Evolutionary conservation across 2,888 invertebrate genomes (phyloP), one percentile per base, ranked within the genome.

Genomic region (Cheilosia pagana): DNA sequence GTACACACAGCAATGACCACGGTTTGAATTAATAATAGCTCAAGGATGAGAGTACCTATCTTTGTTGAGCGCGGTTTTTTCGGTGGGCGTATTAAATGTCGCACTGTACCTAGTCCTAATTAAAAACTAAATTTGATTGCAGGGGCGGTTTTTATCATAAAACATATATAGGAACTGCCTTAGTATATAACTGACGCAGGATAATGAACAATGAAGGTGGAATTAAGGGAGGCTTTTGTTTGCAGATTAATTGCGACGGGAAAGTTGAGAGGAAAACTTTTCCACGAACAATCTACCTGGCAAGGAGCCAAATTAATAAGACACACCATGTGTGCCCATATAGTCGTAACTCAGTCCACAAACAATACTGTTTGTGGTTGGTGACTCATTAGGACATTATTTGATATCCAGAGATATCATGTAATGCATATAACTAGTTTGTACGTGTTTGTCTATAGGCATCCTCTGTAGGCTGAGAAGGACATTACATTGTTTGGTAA

Each of bases 131-230:
- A 57, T 63, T 57, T 28, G 48, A 35, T 35, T 70, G 57, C 21
- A 16, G 52, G 41, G 52, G n/a, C 21, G 19, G 45, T 12, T 28
- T 25, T 63, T 12, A 35, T 3, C 35, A 35, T 35, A 35, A 35
- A 28, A 43, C 63, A 28, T 28, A 23, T 65, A 59, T 52, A 68
- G 60, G 62, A 68, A 65, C 68, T 75, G 59, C 74, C 57, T 59
- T 25, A 10, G 7, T 12, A 12, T 12, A 21, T 65, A 79, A 79
- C 70, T 83, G 75, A 79, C 21, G 52, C 74, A 48, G 78, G 78
- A 72, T 62, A 82, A 68, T 28, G 31, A 71, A 70, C 63, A 70
- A 71, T 63, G 48, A 68, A 75, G 65, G 74, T 79, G 43, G 74
- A 53, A 53, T 41, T 39, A 52, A 14, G 59, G 25, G 14, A 50